phyloP scores from a whole-genome alignment of 2,888 invertebrate species.

The Aphodius sticticus region DNA sequence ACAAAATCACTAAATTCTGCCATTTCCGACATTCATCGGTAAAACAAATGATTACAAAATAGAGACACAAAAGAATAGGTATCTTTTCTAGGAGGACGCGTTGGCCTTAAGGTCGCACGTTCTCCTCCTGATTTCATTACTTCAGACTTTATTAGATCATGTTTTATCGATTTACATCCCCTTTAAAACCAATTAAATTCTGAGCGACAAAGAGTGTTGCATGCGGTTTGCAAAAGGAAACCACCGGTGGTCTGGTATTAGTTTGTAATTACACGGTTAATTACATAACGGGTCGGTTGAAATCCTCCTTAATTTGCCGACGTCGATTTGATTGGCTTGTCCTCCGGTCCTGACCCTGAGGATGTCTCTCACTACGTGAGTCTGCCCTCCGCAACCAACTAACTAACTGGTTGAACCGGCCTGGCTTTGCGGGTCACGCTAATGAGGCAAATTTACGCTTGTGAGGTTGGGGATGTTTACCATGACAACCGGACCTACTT shows the following conservation, averaged over 20 bases:
- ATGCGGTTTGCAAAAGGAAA: background rate
- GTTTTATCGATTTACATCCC: background rate
- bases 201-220: background rate
- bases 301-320: background rate
- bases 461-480: background rate
- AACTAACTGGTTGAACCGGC: background rate
- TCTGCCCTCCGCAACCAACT: background rate
- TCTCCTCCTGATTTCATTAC: no score
- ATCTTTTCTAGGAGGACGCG: no score
- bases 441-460: background rate
- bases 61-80: no score
- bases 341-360: background rate
- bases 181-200: background rate
- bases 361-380: background rate
- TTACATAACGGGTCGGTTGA: background rate
- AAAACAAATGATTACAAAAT: no score
- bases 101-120: no score
- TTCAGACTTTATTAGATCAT: background rate
- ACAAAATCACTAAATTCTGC: no score
- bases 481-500: conserved; percentile 4
- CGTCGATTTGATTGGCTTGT: background rate
- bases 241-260: background rate
- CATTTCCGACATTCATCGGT: no score
- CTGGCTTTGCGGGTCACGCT: background rate
- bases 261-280: background rate